Evolutionary conservation across 2,113 vertebrate genomes (phyloP), one percentile per base, ranked within the genome.

Genomic region (Oncorhynchus tshawytscha): DNA sequence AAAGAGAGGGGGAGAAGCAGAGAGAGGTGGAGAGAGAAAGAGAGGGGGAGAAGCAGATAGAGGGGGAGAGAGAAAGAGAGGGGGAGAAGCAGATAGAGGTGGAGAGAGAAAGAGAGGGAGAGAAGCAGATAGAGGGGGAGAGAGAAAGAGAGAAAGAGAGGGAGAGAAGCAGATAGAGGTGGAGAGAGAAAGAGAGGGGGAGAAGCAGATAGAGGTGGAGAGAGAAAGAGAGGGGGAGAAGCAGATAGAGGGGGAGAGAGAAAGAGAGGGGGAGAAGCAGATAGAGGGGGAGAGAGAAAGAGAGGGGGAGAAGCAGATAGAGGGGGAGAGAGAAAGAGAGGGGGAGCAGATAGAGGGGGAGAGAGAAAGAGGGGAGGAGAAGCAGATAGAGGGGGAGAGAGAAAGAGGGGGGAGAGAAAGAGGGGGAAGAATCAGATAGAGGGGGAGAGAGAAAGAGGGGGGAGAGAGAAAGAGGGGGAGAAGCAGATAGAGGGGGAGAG

Each of bases 271-370:
- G 5, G 29, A 27, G 25, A 27, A 27, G 25, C 25, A 27, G 25
- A 27, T 2, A 34, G 29, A 18, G 54, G 48, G 18, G 70, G 29
- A 57, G 20, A 49, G 9, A n/a, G 27, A 75, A 29, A 29, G 4
- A 29, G 29, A 4, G 29, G 29, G 3, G 29, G 29, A 29, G 27
- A 29, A 27, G 25, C 25, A 27, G 25, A 27, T 27, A 27, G 2
- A 27, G 2, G 25, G 25, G 25, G 25, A 25, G 25, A 25, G 25
- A 25, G 3, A 29, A 0, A 3, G 3, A 27, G 27, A 27, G 27
- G 91, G 2, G 62, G 64, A 69, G 81, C 1, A 34, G 39, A n/a
- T 1, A 25, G 1, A 25, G 25, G 25, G 48, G 54, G 18, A 73
- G 15, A 57, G 20, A 49, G 13, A 22, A 39, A 75, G 34, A 22